Base-by-base conservation (phyloP, 2,888 invertebrate genomes). In the Mystacides longicornis region DNA sequence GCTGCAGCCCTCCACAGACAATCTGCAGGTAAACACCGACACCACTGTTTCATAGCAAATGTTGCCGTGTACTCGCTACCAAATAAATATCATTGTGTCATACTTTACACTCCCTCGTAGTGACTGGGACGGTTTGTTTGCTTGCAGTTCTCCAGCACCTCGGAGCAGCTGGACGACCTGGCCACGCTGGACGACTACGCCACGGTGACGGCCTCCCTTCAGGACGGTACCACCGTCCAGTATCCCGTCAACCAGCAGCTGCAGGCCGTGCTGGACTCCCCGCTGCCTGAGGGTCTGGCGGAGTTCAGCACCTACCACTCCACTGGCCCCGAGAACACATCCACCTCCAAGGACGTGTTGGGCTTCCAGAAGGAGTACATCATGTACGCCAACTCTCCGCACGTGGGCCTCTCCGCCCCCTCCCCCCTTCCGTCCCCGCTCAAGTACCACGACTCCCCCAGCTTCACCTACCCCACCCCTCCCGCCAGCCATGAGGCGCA, bases 401-500 rank as follows among this genome's bases (percentile, higher is more conserved):
- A 69, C 63, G 65, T 58, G 62, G 57, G 60, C 43, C 61, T 80
- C 52, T 72, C 75, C 51, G 77, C 75, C 14, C 76, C 80, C 61
- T 83, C 83, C 1, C 84, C 85, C 0, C 64, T 84, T 58, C 82
- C 83, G 61, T 84, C 84, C 23, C 85, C 85, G 0, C 64, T 81
- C 33, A 75, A 79, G 19, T 70, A 78, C 59, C 80, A 81, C 64
- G 81, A 81, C 56, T 87, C 87, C n/a, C 87, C 87, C 1, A 84
- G 86, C 33, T 79, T 91, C 42, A 70, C 88, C 20, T 92, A 91
- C 67, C 91, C 92, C 2, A 92, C 92, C 7, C 92, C 92, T 20
- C 91, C 92, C 3, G 90, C 91, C 1, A 91, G 90, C 63, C 90
- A 90, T 64, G 91, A 90, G 72, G 89, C 89, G 20, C 83, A 86